phyloP scores from a whole-genome alignment of 2,113 vertebrate genomes.

The Phaethornis superciliosus region DNA sequence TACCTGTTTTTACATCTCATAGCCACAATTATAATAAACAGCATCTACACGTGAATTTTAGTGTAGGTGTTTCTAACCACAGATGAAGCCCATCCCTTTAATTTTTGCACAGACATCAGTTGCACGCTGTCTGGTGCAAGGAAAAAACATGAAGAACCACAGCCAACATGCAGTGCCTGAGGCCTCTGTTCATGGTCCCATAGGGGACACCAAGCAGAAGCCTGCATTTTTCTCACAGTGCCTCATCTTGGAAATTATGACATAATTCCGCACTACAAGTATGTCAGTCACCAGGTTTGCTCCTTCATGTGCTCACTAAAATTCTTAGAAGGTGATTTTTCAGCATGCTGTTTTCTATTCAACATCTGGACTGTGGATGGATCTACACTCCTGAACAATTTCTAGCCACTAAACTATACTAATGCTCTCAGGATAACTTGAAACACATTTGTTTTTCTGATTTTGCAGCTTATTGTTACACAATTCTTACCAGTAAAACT shows the following conservation, averaged over 20 bases:
- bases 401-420: background rate
- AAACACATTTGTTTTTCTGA: background rate
- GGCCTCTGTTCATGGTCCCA: background rate
- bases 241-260: background rate
- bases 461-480: background rate
- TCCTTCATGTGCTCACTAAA: background rate
- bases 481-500: background rate
- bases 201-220: background rate
- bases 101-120: background rate
- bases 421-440: background rate
- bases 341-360: background rate
- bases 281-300: background rate
- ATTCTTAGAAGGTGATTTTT: background rate
- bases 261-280: background rate
- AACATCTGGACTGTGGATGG: background rate
- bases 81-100: background rate
- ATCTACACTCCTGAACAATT: background rate
- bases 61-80: background rate
- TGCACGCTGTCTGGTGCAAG: accelerated
- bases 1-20: background rate
- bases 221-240: background rate
- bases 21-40: background rate
- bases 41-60: background rate
- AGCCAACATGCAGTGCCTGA: background rate
- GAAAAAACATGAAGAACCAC: accelerated